phyloP scores from a whole-genome alignment of 2,797 vertebrate species.

The Gymnopithys bicolor region DNA sequence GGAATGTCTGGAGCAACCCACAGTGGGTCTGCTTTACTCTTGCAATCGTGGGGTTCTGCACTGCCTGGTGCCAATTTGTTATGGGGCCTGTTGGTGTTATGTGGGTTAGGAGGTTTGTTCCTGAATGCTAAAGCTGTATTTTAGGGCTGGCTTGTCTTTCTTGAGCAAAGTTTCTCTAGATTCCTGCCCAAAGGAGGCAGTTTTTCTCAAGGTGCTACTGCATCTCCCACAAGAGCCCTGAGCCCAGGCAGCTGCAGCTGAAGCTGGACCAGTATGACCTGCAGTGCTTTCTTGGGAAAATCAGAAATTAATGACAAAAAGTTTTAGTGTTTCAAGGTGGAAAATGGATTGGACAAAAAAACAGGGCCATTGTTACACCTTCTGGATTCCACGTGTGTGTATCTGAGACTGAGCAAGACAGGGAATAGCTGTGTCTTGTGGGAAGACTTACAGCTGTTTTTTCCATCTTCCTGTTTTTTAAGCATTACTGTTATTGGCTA shows the following conservation, averaged over 20 bases:
- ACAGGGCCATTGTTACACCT: neutral
- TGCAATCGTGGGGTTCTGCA: fast-evolving
- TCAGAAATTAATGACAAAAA: neutral
- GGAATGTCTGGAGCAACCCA: neutral
- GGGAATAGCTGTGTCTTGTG: neutral
- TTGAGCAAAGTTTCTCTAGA: neutral
- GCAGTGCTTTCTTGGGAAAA: neutral
- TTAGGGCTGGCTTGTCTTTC: neutral
- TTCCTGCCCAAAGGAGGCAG: neutral
- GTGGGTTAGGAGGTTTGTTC: neutral
- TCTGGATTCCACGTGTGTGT: neutral
- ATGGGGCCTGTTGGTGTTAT: neutral
- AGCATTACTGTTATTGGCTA: conserved; percentile 8
- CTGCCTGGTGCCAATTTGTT: neutral
- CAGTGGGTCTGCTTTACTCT: neutral
- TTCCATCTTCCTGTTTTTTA: conserved; percentile 59
- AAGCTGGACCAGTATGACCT: neutral
- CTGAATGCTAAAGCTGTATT: neutral
- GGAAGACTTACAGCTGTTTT: conserved; percentile 18
- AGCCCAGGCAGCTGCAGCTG: neutral
- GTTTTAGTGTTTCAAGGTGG: neutral
- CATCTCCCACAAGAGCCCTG: neutral
- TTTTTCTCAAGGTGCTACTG: neutral
- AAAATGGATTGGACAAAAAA: neutral
- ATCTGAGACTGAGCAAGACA: neutral